Percentiles rank a stretch among this genome's conserved stretches.
phyloP scores from a whole-genome alignment of 1,140 invertebrate species.

The Drosophila kanapiae region DNA sequence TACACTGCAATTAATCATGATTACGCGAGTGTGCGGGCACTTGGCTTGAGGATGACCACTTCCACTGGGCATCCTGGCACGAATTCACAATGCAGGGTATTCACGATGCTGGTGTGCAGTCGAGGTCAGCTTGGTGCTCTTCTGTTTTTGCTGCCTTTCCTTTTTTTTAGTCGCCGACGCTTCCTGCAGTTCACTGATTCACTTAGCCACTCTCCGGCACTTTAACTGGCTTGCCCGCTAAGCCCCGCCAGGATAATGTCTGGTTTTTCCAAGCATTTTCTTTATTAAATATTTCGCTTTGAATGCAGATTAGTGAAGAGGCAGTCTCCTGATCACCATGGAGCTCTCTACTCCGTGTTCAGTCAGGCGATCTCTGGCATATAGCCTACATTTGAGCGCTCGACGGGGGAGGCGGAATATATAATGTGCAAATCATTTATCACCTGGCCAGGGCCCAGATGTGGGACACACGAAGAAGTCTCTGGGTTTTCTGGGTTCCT shows the following conservation, averaged over 20 bases:
- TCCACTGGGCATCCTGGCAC: not conserved
- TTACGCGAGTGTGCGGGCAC: conserved; percentile 41
- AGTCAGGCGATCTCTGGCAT: no score
- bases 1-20: conserved; percentile 83
- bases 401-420: not conserved
- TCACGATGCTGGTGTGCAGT: not conserved
- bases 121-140: not conserved
- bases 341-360: no score
- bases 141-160: conserved; percentile 8
- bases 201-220: conserved; percentile 34
- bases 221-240: conserved; percentile 10
- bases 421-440: conserved; percentile 11
- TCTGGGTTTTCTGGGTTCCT: not conserved
- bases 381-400: no score
- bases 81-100: conserved; percentile 7
- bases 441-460: not conserved
- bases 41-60: conserved; percentile 3
- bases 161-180: conserved; percentile 15
- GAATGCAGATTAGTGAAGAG: not conserved
- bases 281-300: not conserved
- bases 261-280: not conserved
- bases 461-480: not conserved
- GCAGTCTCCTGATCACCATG: no score
- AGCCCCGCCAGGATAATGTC: not conserved
- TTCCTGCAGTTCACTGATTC: conserved; percentile 44